Percentiles rank a stretch among this genome's conserved stretches.
phyloP scores from a whole-genome alignment of 2,888 invertebrate species.

The Hirudinaria manillensis region DNA sequence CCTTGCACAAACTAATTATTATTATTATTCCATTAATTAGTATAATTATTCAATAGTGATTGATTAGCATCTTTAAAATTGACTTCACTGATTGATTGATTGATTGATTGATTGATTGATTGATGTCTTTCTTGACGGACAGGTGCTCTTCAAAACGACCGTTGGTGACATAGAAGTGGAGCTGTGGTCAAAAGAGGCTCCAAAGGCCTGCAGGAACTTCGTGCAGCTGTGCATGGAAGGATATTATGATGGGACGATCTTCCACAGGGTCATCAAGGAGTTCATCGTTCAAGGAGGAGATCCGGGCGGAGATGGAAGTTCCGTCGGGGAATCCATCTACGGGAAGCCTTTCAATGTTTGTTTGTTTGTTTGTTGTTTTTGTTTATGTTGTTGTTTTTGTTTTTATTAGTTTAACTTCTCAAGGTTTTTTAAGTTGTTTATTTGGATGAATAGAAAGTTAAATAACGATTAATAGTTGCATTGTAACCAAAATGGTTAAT shows the following conservation, averaged over 20 bases:
- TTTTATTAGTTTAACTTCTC: neutral
- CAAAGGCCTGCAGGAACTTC: constrained; percentile 86
- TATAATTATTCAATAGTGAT: neutral
- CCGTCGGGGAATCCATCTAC: constrained; percentile 85
- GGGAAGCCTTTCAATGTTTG: constrained; percentile 80
- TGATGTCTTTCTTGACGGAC: constrained; percentile 26
- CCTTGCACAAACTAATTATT: too few species aligned
- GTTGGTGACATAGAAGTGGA: constrained; percentile 96
- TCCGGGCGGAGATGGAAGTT: constrained; percentile 87
- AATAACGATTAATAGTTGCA: too few species aligned
- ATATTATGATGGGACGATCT: constrained; percentile 79
- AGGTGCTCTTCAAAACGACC: constrained; percentile 84
- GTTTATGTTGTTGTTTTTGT: neutral
- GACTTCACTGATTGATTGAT: too few species aligned
- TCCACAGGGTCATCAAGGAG: constrained; percentile 84
- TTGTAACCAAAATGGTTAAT: too few species aligned
- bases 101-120: too few species aligned
- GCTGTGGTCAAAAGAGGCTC: constrained; percentile 92
- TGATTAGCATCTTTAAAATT: neutral
- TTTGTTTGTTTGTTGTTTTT: neutral
- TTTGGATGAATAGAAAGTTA: too few species aligned
- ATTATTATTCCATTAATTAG: neutral
- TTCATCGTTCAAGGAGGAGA: constrained; percentile 97
- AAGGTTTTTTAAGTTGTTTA: neutral
- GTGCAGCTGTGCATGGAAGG: constrained; percentile 92